A percentile compares a stretch with the other conserved stretches of the same genome.
phyloP scores from a whole-genome alignment of 2,113 vertebrate species.

The Mobula birostris region DNA sequence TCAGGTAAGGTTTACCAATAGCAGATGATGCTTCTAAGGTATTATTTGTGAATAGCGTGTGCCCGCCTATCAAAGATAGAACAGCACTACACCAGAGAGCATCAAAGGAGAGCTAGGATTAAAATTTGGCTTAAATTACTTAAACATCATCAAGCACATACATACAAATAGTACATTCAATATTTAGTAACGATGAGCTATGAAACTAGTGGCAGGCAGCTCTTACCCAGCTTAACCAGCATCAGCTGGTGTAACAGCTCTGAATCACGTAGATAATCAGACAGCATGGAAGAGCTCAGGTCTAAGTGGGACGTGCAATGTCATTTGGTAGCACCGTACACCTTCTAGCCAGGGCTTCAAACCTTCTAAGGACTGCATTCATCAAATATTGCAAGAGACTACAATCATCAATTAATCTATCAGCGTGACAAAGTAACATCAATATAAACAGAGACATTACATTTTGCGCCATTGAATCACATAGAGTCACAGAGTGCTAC shows the following conservation, averaged over 20 bases:
- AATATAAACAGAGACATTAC: background rate
- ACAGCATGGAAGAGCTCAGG: background rate
- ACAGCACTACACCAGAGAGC: background rate
- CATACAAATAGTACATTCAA: background rate
- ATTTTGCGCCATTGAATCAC: no score
- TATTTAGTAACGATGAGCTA: background rate
- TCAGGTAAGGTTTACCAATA: background rate
- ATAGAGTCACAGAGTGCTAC: no score
- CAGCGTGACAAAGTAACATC: background rate
- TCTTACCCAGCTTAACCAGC: background rate
- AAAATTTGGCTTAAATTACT: background rate
- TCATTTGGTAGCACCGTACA: background rate
- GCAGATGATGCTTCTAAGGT: background rate
- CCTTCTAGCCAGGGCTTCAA: background rate
- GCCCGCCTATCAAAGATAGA: background rate
- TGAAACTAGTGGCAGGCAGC: background rate
- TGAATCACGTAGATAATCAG: background rate
- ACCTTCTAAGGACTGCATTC: background rate
- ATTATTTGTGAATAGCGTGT: background rate
- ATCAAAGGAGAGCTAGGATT: background rate
- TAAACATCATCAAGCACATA: background rate
- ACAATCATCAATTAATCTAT: background rate
- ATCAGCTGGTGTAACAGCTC: background rate
- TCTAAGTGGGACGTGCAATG: background rate
- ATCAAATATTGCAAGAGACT: background rate